phyloP scores from a whole-genome alignment of 2,888 invertebrate species.

The Scrobipalpa atriplicella region DNA sequence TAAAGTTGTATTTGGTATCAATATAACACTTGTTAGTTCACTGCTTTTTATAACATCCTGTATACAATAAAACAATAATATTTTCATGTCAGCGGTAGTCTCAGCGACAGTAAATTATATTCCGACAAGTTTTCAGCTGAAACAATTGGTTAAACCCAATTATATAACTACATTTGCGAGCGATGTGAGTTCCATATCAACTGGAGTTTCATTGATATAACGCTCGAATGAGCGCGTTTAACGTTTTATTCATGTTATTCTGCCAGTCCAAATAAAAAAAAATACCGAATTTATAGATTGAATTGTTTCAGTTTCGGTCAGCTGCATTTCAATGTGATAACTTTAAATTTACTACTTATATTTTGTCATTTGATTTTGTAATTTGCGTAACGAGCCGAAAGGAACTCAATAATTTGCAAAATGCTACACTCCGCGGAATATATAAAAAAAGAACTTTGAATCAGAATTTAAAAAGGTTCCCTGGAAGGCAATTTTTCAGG shows the following conservation, averaged over 20 bases:
- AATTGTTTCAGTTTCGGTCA: not conserved
- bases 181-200: slow-evolving; percentile 4
- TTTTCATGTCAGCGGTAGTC: not conserved
- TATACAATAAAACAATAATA: not conserved
- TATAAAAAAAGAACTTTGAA: not conserved
- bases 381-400: not conserved
- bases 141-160: slow-evolving; percentile 18
- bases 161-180: slow-evolving; percentile 17
- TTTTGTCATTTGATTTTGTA: slow-evolving; percentile 2
- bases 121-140: slow-evolving; percentile 8
- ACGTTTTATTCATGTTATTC: slow-evolving; percentile 15
- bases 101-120: slow-evolving; percentile 1
- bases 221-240: slow-evolving; percentile 11
- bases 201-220: slow-evolving; percentile 4
- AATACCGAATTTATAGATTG: not conserved
- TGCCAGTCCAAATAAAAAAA: not conserved
- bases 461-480: slow-evolving; percentile 9
- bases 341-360: too few species aligned
- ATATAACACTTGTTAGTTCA: too few species aligned
- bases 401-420: not conserved
- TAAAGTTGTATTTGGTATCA: too few species aligned
- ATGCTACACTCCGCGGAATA: not conserved
- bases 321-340: not conserved
- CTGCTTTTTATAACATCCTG: too few species aligned
- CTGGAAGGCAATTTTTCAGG: slow-evolving; percentile 31